Evolutionary conservation across 2,797 vertebrate species (phyloP).

Genomic region (Jordanella pulchra): DNA sequence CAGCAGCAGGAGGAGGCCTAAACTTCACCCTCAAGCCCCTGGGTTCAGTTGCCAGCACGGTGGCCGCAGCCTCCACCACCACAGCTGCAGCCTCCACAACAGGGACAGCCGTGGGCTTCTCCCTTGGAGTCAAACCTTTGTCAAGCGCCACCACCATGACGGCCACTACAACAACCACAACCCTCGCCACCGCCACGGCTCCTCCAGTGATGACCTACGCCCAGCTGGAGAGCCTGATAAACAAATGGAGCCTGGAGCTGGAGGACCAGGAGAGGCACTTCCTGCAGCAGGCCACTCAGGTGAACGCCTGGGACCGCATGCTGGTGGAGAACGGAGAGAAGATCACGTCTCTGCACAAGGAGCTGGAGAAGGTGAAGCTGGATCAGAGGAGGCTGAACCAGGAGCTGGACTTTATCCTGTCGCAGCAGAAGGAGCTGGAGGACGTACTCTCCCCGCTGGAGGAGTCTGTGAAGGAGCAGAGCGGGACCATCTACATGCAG

Average conservation of each 20-base stretch:
- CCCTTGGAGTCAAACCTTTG: slow-evolving; percentile 72
- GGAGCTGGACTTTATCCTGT: slow-evolving; percentile 96
- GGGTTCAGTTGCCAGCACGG: slow-evolving; percentile 43
- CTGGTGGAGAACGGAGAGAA: slow-evolving; percentile 95
- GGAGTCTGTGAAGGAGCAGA: slow-evolving; percentile 95
- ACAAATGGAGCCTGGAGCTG: slow-evolving; percentile 97
- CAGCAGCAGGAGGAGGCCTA: slow-evolving; percentile 51
- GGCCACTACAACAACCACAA: slow-evolving; percentile 29
- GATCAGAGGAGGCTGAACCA: slow-evolving; percentile 96
- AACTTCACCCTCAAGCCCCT: slow-evolving; percentile 78
- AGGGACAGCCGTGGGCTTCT: slow-evolving; percentile 57
- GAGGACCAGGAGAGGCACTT: slow-evolving; percentile 98
- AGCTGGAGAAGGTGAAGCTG: slow-evolving; percentile 97
- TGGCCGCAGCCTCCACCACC: slow-evolving; percentile 33
- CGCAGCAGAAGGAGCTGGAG: slow-evolving; percentile 97
- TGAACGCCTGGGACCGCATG: slow-evolving; percentile 94
- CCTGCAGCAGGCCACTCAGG: slow-evolving; percentile 94
- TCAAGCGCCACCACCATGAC: slow-evolving; percentile 29
- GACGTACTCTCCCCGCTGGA: slow-evolving; percentile 91
- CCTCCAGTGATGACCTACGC: slow-evolving; percentile 90
- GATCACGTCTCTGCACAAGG: slow-evolving; percentile 92
- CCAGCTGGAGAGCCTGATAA: slow-evolving; percentile 93
- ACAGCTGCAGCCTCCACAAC: slow-evolving; percentile 49
- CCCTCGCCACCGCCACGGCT: slow-evolving; percentile 33
- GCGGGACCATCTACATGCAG: slow-evolving; percentile 95